phyloP scores from a whole-genome alignment of 2,113 vertebrate species.

The Helogale parvula region DNA sequence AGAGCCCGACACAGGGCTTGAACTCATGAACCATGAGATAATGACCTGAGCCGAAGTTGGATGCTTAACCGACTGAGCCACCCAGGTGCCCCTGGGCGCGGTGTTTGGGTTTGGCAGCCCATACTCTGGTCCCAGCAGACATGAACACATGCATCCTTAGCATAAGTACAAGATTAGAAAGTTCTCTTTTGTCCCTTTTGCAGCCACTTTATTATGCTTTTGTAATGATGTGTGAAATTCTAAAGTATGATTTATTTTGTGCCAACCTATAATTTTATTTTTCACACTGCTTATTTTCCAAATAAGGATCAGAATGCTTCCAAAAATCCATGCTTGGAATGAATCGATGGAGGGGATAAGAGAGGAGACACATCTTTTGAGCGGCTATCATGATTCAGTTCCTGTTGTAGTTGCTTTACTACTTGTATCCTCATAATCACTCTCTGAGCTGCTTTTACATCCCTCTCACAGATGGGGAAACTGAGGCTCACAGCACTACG shows the following conservation, averaged over 20 bases:
- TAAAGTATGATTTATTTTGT: not conserved
- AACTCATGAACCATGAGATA: too few relatives aligned
- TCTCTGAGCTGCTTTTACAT: not conserved
- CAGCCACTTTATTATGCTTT: not conserved
- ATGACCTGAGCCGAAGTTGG: too few relatives aligned
- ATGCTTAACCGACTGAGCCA: too few relatives aligned
- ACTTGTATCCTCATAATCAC: accelerated
- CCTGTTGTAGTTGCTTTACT: not conserved
- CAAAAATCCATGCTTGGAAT: not conserved
- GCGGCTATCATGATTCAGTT: too few relatives aligned
- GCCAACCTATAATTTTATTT: not conserved
- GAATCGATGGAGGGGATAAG: not conserved
- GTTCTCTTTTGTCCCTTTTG: not conserved
- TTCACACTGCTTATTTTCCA: not conserved
- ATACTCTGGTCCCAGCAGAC: not conserved
- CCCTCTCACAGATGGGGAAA: not conserved
- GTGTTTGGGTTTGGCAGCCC: not conserved
- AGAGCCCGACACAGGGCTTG: too few relatives aligned
- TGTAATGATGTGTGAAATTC: not conserved
- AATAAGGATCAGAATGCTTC: not conserved
- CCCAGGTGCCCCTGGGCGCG: too few relatives aligned
- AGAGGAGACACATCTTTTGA: not conserved
- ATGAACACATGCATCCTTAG: not conserved
- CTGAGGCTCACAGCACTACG: not conserved
- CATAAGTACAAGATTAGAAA: not conserved